A percentile compares a stretch with the other conserved stretches of the same genome.
phyloP scores from a whole-genome alignment of 1,140 invertebrate species.

The Cephus cinctus region DNA sequence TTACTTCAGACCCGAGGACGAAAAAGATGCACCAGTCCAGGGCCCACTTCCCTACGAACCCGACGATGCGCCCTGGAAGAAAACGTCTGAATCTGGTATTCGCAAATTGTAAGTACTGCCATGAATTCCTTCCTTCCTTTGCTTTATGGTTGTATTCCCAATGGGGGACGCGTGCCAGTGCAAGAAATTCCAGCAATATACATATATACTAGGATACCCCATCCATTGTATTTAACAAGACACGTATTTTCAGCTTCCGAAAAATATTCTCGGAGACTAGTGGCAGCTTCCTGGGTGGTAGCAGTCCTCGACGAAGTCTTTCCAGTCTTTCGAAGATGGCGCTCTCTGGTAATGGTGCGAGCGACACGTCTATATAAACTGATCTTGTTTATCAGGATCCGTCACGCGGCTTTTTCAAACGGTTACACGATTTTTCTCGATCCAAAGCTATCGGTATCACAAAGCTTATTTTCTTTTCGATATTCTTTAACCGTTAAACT shows the following conservation, averaged over 20 bases:
- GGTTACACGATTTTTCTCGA: no score
- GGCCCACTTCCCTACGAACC: conserved; percentile 94
- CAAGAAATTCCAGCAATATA: no score
- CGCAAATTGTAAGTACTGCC: conserved; percentile 91
- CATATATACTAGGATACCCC: no score
- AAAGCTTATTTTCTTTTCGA: no score
- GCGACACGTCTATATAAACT: conserved; percentile 35
- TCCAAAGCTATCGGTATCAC: no score
- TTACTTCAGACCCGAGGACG: conserved; percentile 60
- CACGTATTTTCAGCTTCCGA: conserved; percentile 68
- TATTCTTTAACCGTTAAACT: no score
- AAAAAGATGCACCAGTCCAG: conserved; percentile 83
- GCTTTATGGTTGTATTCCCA: no score
- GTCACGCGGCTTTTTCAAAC: no score
- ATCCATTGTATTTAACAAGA: no score
- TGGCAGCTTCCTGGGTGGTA: conserved; percentile 58
- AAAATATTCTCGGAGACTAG: conserved; percentile 69
- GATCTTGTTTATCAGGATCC: no score
- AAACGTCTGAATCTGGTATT: conserved; percentile 79
- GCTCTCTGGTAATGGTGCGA: conserved; percentile 59
- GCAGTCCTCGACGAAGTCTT: conserved; percentile 69
- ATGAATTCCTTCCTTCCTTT: no score
- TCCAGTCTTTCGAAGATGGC: conserved; percentile 72
- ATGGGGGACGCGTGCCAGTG: no score
- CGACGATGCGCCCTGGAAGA: conserved; percentile 91